A percentile compares a stretch with the other conserved stretches of the same genome.
phyloP scores from a whole-genome alignment of 2,797 vertebrate genomes.

The Lagocephalus sceleratus region DNA sequence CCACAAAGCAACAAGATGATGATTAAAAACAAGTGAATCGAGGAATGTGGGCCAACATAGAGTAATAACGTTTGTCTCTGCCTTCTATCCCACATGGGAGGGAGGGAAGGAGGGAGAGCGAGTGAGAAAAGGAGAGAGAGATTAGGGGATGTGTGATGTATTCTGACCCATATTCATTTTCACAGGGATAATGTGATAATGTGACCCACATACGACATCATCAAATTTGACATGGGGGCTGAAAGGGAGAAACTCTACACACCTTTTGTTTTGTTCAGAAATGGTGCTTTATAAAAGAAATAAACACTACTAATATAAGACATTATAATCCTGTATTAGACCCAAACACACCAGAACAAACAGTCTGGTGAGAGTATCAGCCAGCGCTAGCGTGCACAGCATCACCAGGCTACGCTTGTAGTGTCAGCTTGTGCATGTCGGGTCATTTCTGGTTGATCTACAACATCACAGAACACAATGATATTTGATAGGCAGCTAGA shows the following conservation, averaged over 20 bases:
- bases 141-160: constrained; percentile 56
- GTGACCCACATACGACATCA: constrained; percentile 55
- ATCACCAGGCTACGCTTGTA: too few relatives aligned
- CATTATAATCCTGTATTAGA: too few relatives aligned
- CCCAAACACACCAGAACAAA: too few relatives aligned
- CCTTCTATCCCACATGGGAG: constrained; percentile 53
- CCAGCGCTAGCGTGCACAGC: too few relatives aligned
- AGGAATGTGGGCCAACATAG: constrained; percentile 66
- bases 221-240: constrained; percentile 23
- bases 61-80: constrained; percentile 62
- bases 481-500: too few relatives aligned
- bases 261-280: too few relatives aligned
- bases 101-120: constrained; percentile 16
- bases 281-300: constrained; percentile 5
- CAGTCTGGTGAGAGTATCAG: too few relatives aligned
- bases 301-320: constrained; percentile 1
- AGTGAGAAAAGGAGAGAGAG: constrained; percentile 11
- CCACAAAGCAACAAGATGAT: constrained; percentile 17
- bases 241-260: background rate
- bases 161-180: constrained; percentile 64
- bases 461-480: too few relatives aligned
- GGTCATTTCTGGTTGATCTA: too few relatives aligned
- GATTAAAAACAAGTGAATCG: constrained; percentile 42
- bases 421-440: too few relatives aligned
- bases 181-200: constrained; percentile 31